Evolutionary conservation across 1,140 invertebrate species (phyloP), one percentile per base, ranked within the genome.

Genomic region (Mya arenaria): DNA sequence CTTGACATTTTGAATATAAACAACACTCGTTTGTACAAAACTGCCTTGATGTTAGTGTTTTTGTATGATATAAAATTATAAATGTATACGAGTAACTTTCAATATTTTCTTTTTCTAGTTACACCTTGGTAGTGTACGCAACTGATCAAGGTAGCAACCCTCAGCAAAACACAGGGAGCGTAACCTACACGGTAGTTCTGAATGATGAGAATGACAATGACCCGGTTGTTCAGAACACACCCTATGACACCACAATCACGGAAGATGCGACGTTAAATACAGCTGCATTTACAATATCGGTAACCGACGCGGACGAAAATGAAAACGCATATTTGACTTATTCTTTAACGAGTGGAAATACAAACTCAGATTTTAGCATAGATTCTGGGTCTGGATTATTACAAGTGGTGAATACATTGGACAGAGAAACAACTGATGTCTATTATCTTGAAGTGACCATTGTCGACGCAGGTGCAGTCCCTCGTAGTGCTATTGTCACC

Each of bases 131-230:
- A 4, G 71, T 89, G 23, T n/a, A 73, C 4, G 86, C 87, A n/a
- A 74, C 25, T 2, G 88, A 89, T 41, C 66, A 83, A 44, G 85
- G 87, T 0, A 52, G 68, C 4, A 73, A 60, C n/a, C 19, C 65
- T 4, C 30, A 65, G 39, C 48, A 55, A n/a, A 69, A 83, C 39
- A 89, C 89, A 0, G 84, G 85, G 1, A 89, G 84, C 44, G 80
- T 80, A 1, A 85, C 85, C 3, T 39, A 89, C 30, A 89, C 87
- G 28, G 73, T 90, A 6, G 17, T 77, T 1, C 10, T 90, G 19
- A 72, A 66, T 25, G 89, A 90, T 60, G 77, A 83, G 6, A 89
- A 89, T 37, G 87, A 88, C 44, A 87, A 86, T 39, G 25, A 32
- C 13, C 89, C 88, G 13, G 52, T 74, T 36, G 83, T 89, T 41